Conservation (phyloP, 2,113 vertebrate genomes). For the Perccottus glenii region DNA sequence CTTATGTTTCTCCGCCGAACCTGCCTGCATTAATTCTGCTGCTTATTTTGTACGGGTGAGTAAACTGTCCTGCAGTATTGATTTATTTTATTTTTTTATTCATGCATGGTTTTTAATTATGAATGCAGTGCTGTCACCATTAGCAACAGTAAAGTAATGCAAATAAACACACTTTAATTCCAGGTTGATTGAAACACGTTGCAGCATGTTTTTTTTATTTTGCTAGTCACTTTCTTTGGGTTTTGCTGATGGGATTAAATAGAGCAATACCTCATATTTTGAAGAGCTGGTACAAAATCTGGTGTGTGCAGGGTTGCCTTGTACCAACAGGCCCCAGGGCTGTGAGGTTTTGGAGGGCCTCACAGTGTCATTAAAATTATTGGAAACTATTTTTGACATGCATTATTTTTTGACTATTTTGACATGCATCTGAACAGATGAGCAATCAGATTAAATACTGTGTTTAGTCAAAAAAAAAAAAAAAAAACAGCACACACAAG, state of each 20-base stretch:
- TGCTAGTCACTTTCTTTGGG: neutral
- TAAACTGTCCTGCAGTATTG: constrained; percentile 11
- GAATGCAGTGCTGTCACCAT: neutral
- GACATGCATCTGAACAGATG: too few species aligned
- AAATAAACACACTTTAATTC: neutral
- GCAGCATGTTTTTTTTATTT: neutral
- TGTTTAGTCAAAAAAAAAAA: too few species aligned
- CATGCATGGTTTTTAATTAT: constrained; percentile 1
- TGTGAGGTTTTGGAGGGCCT: too few species aligned
- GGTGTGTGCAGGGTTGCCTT: neutral
- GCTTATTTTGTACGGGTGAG: constrained; percentile 94
- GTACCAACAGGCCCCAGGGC: too few species aligned
- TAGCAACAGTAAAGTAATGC: neutral
- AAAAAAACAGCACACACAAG: too few species aligned
- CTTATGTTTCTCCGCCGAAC: constrained; percentile 93
- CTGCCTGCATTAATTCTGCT: constrained; percentile 92
- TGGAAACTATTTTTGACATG: too few species aligned
- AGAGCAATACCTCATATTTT: neutral
- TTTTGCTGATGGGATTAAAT: neutral
- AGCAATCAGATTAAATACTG: too few species aligned
- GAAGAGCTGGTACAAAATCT: neutral
- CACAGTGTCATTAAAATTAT: too few species aligned
- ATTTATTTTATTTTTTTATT: neutral
- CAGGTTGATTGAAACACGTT: neutral
- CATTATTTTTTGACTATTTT: too few species aligned